Evolutionary conservation across 2,888 invertebrate genomes (phyloP).

Genomic region (Teleiodes luculella): DNA sequence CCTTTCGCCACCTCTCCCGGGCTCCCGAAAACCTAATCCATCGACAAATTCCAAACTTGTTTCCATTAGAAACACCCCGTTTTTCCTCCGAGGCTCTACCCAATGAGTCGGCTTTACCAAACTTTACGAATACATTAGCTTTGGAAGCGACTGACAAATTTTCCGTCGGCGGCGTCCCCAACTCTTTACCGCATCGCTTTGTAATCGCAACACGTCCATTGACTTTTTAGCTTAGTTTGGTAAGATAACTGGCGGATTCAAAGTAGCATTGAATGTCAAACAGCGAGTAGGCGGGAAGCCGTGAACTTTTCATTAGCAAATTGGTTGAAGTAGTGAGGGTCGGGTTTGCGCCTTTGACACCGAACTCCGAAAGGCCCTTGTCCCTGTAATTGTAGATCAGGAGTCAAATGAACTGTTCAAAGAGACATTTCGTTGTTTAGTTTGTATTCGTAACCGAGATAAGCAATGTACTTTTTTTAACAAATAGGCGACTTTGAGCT

Average conservation of each 20-base stretch:
- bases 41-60: conserved; percentile 60
- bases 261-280: conserved; percentile 30
- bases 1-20: conserved; percentile 17
- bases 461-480: not conserved
- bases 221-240: conserved; percentile 17
- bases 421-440: conserved; percentile 37
- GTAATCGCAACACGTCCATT: conserved; percentile 26
- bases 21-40: conserved; percentile 38
- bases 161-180: conserved; percentile 41
- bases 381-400: conserved; percentile 56
- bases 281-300: conserved; percentile 16
- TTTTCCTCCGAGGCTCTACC: conserved; percentile 52
- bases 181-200: conserved; percentile 11
- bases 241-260: conserved; percentile 9
- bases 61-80: conserved; percentile 55
- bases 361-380: conserved; percentile 48
- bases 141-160: conserved; percentile 63
- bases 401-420: conserved; percentile 54
- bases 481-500: not conserved
- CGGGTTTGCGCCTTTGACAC: conserved; percentile 51
- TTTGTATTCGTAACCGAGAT: conserved; percentile 23
- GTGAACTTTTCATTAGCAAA: conserved; percentile 25
- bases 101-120: conserved; percentile 59
- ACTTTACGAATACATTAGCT: conserved; percentile 71
- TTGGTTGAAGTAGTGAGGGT: conserved; percentile 26